Percentiles rank a stretch among this genome's conserved stretches.
phyloP scores from a whole-genome alignment of 1,140 invertebrate genomes.

The Aporrectodea caliginosa region DNA sequence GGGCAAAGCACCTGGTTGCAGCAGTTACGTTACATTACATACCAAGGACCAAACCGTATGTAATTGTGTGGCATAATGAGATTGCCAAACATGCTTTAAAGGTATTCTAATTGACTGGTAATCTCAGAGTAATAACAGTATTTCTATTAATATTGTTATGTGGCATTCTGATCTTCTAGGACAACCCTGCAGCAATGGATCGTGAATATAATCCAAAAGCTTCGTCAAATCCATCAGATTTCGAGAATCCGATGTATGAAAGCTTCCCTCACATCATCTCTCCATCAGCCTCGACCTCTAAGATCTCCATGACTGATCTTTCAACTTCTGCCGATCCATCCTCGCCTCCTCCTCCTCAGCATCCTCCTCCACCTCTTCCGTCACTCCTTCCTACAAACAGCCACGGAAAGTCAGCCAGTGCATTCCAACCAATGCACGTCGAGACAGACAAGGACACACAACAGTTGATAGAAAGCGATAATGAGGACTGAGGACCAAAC shows the following conservation, averaged over 20 bases:
- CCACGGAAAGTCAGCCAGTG: background rate
- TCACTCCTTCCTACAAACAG: background rate
- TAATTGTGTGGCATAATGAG: too few species aligned
- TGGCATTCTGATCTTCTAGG: background rate
- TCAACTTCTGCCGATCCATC: background rate
- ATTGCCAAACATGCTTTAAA: too few species aligned
- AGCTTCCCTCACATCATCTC: conserved; percentile 54
- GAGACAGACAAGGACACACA: background rate
- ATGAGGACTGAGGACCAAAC: background rate
- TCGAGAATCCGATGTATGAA: conserved; percentile 95
- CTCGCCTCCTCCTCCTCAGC: background rate
- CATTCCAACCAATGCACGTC: background rate
- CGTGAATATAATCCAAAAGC: conserved; percentile 73
- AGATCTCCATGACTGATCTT: background rate
- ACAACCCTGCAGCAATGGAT: conserved; percentile 64
- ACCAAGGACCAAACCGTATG: too few species aligned
- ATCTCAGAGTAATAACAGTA: too few species aligned
- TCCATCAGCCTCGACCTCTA: background rate
- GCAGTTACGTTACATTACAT: too few species aligned
- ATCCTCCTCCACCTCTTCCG: background rate
- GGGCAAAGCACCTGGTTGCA: too few species aligned
- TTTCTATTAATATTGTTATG: too few species aligned
- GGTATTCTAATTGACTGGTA: too few species aligned
- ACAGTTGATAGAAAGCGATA: background rate
- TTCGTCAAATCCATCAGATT: conserved; percentile 76